Percentiles rank a stretch among this genome's conserved stretches.
These are phyloP conservation scores for Anoncus sp. DNA, from an alignment of 2,888 invertebrate species.

Conservation along the genomic window DNA sequence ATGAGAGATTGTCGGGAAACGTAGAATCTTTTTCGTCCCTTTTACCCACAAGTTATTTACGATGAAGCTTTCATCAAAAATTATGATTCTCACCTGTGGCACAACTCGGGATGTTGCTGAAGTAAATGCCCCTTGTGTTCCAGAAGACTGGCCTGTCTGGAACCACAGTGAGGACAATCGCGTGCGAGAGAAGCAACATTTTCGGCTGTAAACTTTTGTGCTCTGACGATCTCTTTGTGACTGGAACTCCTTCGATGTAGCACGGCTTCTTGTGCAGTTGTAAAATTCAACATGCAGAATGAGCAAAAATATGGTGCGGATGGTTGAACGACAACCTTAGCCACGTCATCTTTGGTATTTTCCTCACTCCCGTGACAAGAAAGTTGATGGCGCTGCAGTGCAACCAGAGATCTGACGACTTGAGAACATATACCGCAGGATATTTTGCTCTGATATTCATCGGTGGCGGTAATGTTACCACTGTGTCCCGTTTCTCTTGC, in stretches of 20 bases:
- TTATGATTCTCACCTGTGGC: slow-evolving; percentile 84
- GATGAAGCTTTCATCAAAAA: background rate
- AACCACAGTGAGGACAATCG: slow-evolving; percentile 87
- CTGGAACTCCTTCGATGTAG: slow-evolving; percentile 87
- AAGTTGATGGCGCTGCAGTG: slow-evolving; percentile 88
- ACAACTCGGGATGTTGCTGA: slow-evolving; percentile 86
- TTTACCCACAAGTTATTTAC: background rate
- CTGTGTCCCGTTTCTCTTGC: slow-evolving; percentile 84
- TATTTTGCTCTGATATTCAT: slow-evolving; percentile 87
- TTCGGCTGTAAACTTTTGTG: slow-evolving; percentile 72
- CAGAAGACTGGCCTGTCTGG: slow-evolving; percentile 84
- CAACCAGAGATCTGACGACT: slow-evolving; percentile 86
- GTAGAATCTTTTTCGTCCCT: background rate
- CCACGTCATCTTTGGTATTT: slow-evolving; percentile 62
- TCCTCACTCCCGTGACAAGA: slow-evolving; percentile 85
- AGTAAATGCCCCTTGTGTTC: slow-evolving; percentile 87
- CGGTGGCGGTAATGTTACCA: slow-evolving; percentile 85
- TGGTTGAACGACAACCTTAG: slow-evolving; percentile 26
- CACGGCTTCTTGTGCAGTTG: slow-evolving; percentile 86
- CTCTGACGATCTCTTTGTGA: slow-evolving; percentile 87
- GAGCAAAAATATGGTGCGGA: slow-evolving; percentile 87
- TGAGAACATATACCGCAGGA: slow-evolving; percentile 86
- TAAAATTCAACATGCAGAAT: slow-evolving; percentile 87
- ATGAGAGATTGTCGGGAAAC: no score
- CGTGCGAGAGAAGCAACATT: slow-evolving; percentile 77